A percentile compares a stretch with the other conserved stretches of the same genome.
phyloP scores from a whole-genome alignment of 92 coral and sea anemone species.

The Porites cylindrica region DNA sequence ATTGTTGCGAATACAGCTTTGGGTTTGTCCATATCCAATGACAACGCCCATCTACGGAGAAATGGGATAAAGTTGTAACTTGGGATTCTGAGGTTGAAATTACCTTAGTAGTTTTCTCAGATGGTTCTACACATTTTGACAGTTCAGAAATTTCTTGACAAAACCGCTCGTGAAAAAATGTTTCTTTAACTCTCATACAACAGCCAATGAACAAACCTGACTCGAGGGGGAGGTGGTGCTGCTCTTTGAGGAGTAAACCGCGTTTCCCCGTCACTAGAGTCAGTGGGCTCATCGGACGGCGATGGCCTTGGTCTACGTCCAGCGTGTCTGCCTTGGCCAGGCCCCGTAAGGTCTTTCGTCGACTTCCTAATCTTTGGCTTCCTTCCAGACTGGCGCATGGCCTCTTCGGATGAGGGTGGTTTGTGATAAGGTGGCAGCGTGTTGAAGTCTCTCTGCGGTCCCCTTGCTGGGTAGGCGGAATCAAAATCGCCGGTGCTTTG shows the following conservation, averaged over 20 bases:
- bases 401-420: conserved; percentile 91
- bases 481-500: conserved; percentile 85
- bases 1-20: too few species aligned
- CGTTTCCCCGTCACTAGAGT: conserved; percentile 71
- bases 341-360: conserved; percentile 75
- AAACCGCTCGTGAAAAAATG: too few species aligned
- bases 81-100: too few species aligned
- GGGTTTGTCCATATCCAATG: too few species aligned
- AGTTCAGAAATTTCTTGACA: too few species aligned
- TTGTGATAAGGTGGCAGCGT: conserved; percentile 92
- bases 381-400: conserved; percentile 87
- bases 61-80: too few species aligned
- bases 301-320: conserved; percentile 59
- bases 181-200: too few species aligned
- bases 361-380: conserved; percentile 78
- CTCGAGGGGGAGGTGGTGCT: conserved; percentile 59
- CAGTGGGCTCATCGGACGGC: conserved; percentile 76
- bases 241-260: conserved; percentile 49
- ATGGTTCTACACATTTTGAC: too few species aligned
- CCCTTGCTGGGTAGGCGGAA: conserved; percentile 76
- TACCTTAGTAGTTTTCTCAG: too few species aligned
- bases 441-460: conserved; percentile 83
- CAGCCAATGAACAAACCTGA: neutral
- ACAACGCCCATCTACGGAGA: too few species aligned
- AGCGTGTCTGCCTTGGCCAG: conserved; percentile 48